These are phyloP conservation scores for Nezara viridula DNA, from an alignment of 2,888 invertebrate species.

Conservation along the genomic window DNA sequence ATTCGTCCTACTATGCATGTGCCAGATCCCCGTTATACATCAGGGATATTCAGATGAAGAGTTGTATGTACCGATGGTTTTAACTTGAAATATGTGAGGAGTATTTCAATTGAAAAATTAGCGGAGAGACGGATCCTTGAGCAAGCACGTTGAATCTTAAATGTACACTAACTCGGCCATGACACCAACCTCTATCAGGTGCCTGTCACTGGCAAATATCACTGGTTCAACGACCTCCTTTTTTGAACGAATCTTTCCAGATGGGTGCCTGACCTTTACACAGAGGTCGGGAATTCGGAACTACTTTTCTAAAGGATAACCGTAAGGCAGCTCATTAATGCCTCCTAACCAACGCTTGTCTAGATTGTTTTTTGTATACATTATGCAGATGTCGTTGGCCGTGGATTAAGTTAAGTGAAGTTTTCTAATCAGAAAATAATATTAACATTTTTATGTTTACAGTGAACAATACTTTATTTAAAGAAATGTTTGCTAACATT, in stretches of 20 bases:
- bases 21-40: too few relatives aligned
- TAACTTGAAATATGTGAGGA: too few relatives aligned
- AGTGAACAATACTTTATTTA: neutral
- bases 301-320: conserved; percentile 33
- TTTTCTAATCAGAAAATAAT: too few relatives aligned
- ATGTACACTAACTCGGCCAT: neutral
- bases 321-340: conserved; percentile 22
- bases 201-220: conserved; percentile 29
- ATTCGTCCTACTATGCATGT: too few relatives aligned
- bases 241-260: conserved; percentile 42
- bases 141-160: too few relatives aligned
- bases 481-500: too few relatives aligned
- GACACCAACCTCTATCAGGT: neutral
- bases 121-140: neutral
- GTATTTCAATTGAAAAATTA: too few relatives aligned
- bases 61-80: too few relatives aligned
- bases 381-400: too few relatives aligned
- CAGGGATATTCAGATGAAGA: too few relatives aligned
- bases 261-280: conserved; percentile 42
- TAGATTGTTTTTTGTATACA: neutral
- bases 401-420: too few relatives aligned
- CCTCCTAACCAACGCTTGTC: neutral
- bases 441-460: too few relatives aligned
- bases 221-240: conserved; percentile 39
- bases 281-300: conserved; percentile 31